Evolutionary conservation across 1,140 invertebrate species (phyloP), one percentile per base, ranked within the genome.

Genomic region (Zeugodacus cucurbitae): DNA sequence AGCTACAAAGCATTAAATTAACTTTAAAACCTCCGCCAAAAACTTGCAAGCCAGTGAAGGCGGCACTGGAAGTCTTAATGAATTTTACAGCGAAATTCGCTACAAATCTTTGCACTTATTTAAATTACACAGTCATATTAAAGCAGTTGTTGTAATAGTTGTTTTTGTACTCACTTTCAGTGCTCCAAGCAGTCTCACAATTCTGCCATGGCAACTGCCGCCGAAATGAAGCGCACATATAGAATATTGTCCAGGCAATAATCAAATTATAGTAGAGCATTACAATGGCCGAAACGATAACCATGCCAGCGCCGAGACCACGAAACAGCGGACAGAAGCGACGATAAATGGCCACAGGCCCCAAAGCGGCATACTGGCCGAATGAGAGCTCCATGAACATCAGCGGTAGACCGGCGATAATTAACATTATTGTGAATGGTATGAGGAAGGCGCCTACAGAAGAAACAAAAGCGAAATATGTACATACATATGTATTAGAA

Each of bases 361-460:
- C 96, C 82, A 96, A 94, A 22, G 96, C 96, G 14, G 96, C 96
- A 90, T 96, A 97, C 91, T 97, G 96, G 1, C 96, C 96, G 89
- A 97, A 95, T 1, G 96, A 96, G 14, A 97, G 92, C 90, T 98
- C 97, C 96, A 98, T 97, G 91, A 97, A 98, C 95, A 98, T 98
- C 1, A 98, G 94, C 8, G 97, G 97, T 78, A 98, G 94, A 20
- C 97, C 97, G 32, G 97, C 97, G 90, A 97, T 96, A 89, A 97
- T 94, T 54, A 98, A 95, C 97, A 98, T 98, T 44, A 97, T 94
- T 57, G 96, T 96, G 92, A 97, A 97, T 34, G 97, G 97, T 91
- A 97, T 97, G 17, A 97, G 94, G 93, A 97, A 97, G 26, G 96
- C 97, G 87, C 97, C 96, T 96, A 92, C 62, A 94, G 94, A 54